Base-by-base conservation (phyloP, 2,888 invertebrate genomes). In the Brachyptera risi region DNA sequence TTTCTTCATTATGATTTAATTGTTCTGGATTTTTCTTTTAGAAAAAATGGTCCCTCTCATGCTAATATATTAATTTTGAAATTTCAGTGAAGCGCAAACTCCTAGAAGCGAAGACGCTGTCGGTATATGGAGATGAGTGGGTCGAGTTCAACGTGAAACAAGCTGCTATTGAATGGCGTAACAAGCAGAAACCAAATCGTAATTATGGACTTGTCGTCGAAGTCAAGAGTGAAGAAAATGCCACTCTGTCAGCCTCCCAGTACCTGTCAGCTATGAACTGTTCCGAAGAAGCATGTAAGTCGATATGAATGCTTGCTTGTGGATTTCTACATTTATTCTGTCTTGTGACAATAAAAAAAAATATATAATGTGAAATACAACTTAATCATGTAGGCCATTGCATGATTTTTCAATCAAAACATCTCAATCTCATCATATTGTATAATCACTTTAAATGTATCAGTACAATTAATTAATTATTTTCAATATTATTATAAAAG, bases 191-290 rank as follows among this genome's bases (percentile, higher is more conserved):
- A 51, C 64, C 66, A 69, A 74, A 68, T 63, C 78, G 71, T 70
- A 75, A 74, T 66, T 73, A 71, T 61, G 83, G 79, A 1, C 68
- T 83, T 61, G 78, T 78, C 13, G 74, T 83, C 37, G 76, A 80
- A 67, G 81, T 83, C 21, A 83, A 83, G 70, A 82, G 83, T 70
- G 82, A 83, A 70, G 81, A 82, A 57, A 79, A 80, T 4, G 75
- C 74, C 61, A 70, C 77, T 1, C 69, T 81, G 57, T 76, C 76
- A 62, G 79, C 82, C 1, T 73, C 75, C 63, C 73, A 74, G 66
- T 79, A 78, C 71, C 79, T 82, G 71, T 78, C 78, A 67, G 74
- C 75, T 65, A 74, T 77, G 68, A 73, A 76, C 65, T 79, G 79
- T 72, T 68, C 71, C n/a, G 75, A 72, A 73, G 76, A 77, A 69